These are phyloP conservation scores for Pheosia gnoma DNA, from an alignment of 2,888 invertebrate species.

Conservation along the genomic window DNA sequence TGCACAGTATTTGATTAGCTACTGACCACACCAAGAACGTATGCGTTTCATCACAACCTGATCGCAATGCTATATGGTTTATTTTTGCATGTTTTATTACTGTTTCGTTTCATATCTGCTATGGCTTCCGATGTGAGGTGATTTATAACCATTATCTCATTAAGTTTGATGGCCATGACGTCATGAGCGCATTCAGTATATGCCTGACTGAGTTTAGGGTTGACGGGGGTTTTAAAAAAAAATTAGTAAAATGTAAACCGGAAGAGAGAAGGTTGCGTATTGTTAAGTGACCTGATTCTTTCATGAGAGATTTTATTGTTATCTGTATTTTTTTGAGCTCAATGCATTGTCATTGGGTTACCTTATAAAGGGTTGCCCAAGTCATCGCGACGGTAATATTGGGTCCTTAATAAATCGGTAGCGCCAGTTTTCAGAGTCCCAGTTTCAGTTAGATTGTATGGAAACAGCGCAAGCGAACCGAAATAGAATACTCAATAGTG, in stretches of 20 bases:
- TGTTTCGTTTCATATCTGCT: conserved; percentile 20
- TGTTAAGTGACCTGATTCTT: background rate
- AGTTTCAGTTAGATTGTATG: too few species aligned
- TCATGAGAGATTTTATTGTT: background rate
- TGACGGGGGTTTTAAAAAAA: conserved; percentile 26
- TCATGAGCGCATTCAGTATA: conserved; percentile 39
- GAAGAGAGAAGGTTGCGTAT: conserved; percentile 4
- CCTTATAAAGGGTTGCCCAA: too few species aligned
- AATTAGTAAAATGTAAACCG: conserved; percentile 7
- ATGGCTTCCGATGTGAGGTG: conserved; percentile 40
- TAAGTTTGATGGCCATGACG: conserved; percentile 34
- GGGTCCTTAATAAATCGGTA: too few species aligned
- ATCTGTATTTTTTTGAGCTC: too few species aligned
- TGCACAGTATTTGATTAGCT: background rate
- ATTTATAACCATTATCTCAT: conserved; percentile 53
- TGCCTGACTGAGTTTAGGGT: conserved; percentile 25
- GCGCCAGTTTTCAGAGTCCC: too few species aligned
- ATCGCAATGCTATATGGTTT: background rate
- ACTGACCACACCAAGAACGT: background rate
- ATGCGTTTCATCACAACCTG: background rate
- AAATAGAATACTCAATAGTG: too few species aligned
- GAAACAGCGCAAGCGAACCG: too few species aligned
- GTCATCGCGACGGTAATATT: too few species aligned
- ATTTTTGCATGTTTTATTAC: background rate
- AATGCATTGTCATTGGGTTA: too few species aligned